Percentiles rank a stretch among this genome's conserved stretches.
phyloP scores from a whole-genome alignment of 2,888 invertebrate species.

The Temnothorax rugatulus region DNA sequence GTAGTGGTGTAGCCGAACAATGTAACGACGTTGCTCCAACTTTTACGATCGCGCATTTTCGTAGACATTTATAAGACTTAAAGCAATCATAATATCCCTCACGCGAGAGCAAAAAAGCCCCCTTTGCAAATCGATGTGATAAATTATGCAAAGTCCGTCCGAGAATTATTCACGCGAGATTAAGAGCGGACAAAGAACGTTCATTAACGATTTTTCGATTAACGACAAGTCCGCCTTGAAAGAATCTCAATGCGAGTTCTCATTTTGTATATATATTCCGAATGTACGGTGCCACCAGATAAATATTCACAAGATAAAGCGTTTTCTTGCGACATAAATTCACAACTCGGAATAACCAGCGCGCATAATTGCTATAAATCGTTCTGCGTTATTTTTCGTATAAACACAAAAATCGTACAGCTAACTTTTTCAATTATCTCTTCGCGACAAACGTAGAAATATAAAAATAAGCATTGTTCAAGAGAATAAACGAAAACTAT shows the following conservation, averaged over 20 bases:
- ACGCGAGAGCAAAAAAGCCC: not conserved
- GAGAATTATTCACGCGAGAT: constrained; percentile 40
- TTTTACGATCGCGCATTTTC: constrained; percentile 33
- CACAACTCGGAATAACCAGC: not conserved
- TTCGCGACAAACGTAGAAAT: not conserved
- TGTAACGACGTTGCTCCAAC: constrained; percentile 21
- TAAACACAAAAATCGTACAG: not conserved
- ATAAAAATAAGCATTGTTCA: not conserved
- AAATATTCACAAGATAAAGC: constrained; percentile 15
- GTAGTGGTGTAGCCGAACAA: not conserved
- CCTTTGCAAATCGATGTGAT: constrained; percentile 22
- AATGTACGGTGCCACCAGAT: not conserved
- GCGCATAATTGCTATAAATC: not conserved
- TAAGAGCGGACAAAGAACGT: constrained; percentile 29
- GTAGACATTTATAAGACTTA: not conserved
- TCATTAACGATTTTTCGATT: constrained; percentile 37
- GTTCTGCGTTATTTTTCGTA: not conserved
- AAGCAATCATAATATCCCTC: not conserved
- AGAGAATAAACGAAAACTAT: not conserved
- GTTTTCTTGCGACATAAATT: constrained; percentile 3
- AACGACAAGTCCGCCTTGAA: not conserved
- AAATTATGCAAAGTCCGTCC: constrained; percentile 20
- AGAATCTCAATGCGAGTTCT: not conserved
- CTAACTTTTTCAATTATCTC: not conserved
- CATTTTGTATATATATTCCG: not conserved